Percentiles rank a stretch among this genome's conserved stretches.
Conservation (phyloP, 1,140 invertebrate genomes). For the Papilio helenus region DNA sequence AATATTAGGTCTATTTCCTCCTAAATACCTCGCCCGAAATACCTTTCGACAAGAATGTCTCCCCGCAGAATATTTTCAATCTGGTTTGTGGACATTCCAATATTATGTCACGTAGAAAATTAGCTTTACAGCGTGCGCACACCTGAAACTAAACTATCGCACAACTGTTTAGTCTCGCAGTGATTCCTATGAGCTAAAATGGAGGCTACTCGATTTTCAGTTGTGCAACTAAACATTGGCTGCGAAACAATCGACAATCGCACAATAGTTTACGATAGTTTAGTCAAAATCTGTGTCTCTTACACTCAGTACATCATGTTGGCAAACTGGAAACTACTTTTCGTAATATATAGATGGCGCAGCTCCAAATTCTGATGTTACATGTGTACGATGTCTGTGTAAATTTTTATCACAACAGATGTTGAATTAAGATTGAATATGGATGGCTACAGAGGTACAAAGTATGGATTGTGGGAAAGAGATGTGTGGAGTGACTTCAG, state of each 20-base stretch:
- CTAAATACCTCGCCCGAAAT: constrained; percentile 13
- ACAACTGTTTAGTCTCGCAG: no score
- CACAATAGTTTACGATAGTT: no score
- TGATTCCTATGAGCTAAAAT: no score
- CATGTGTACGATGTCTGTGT: constrained; percentile 10
- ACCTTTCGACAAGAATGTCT: constrained; percentile 30
- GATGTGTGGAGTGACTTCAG: no score
- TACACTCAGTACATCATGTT: constrained; percentile 17
- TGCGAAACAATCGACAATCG: no score
- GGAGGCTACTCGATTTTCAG: no score
- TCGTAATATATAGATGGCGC: constrained; percentile 27
- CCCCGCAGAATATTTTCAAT: neutral
- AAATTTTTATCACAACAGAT: constrained; percentile 16
- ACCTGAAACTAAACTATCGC: no score
- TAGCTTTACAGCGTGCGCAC: neutral
- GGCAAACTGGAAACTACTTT: constrained; percentile 13
- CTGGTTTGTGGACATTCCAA: constrained; percentile 17
- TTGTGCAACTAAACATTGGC: no score
- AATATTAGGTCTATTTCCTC: neutral
- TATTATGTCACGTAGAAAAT: neutral
- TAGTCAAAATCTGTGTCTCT: no score
- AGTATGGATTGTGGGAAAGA: no score
- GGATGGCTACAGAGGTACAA: neutral
- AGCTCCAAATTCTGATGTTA: constrained; percentile 5
- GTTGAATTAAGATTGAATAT: no score